Evolutionary conservation across 1,140 invertebrate genomes (phyloP), one percentile per base, ranked within the genome.

Genomic region (Ditylenchus dipsaci): DNA sequence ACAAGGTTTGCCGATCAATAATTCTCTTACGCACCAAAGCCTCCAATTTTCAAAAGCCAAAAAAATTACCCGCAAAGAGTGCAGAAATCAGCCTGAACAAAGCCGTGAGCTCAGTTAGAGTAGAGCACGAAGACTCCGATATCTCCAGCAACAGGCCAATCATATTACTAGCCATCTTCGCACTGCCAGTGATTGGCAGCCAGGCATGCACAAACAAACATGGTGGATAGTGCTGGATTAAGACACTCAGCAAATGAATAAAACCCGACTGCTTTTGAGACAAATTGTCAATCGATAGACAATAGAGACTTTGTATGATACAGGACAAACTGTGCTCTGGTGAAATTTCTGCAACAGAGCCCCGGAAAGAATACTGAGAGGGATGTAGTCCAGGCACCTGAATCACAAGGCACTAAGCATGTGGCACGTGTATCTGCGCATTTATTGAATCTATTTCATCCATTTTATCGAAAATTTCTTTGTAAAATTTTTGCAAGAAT

Each of bases 341-440:
- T 11, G 19, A 23, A 3, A 56, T 56, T 3, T 65, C 63, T 27
- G 38, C n/a, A 1, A 56, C 3, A 27, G 3, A 23, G 57, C 63
- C 21, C 1, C 63, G 63, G n/a, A 69, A 73, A 58, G 68, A 27
- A 61, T 63, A 69, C 3, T 23, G 27, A 11, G 29, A 21, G 21
- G 71, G 15, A 61, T 27, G 3, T 30, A 69, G 8, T 11, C 68
- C 68, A 53, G 70, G 71, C 21, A 69, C 42, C 68, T 69, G n/a
- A 73, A 69, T 38, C 33, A 38, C 33, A 38, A 38, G n/a, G n/a
- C n/a, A n/a, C n/a, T n/a, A n/a, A n/a, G n/a, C n/a, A n/a, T n/a
- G n/a, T n/a, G n/a, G n/a, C n/a, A n/a, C n/a, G n/a, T n/a, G n/a
- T n/a, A n/a, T n/a, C n/a, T n/a, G n/a, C n/a, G n/a, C n/a, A n/a